Evolutionary conservation across 2,888 invertebrate genomes (phyloP).

Genomic region (Nomada flava): DNA sequence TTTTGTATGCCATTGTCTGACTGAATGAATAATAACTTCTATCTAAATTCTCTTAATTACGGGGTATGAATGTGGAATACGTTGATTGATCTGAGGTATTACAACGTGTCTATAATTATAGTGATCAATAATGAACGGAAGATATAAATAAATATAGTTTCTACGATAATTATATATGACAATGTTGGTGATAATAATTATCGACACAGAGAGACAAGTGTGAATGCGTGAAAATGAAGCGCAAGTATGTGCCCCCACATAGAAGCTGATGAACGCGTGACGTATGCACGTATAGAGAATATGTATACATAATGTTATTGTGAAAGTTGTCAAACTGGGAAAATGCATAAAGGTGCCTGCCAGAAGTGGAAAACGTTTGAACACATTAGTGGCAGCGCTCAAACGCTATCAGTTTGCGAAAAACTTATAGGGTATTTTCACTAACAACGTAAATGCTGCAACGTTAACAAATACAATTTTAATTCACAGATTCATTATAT

Average conservation of each 20-base stretch:
- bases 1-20: constrained; percentile 54
- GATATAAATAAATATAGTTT: constrained; percentile 71
- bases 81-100: constrained; percentile 61
- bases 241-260: constrained; percentile 52
- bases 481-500: constrained; percentile 80
- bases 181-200: constrained; percentile 74
- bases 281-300: constrained; percentile 37
- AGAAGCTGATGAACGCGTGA: background rate
- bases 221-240: constrained; percentile 56
- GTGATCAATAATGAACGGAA: constrained; percentile 71
- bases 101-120: constrained; percentile 76
- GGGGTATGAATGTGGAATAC: constrained; percentile 64
- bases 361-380: constrained; percentile 46
- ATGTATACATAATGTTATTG: constrained; percentile 52
- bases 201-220: constrained; percentile 69
- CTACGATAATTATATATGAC: constrained; percentile 67
- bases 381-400: constrained; percentile 61
- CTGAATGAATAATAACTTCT: constrained; percentile 59
- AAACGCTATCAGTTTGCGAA: constrained; percentile 62
- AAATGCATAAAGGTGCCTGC: constrained; percentile 61
- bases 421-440: constrained; percentile 68
- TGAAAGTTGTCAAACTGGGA: constrained; percentile 62
- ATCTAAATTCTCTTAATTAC: constrained; percentile 74
- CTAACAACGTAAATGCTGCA: constrained; percentile 73
- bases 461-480: constrained; percentile 75